These are phyloP conservation scores for Drosophila recens DNA, from an alignment of 2,888 invertebrate genomes.

Conservation along the genomic window DNA sequence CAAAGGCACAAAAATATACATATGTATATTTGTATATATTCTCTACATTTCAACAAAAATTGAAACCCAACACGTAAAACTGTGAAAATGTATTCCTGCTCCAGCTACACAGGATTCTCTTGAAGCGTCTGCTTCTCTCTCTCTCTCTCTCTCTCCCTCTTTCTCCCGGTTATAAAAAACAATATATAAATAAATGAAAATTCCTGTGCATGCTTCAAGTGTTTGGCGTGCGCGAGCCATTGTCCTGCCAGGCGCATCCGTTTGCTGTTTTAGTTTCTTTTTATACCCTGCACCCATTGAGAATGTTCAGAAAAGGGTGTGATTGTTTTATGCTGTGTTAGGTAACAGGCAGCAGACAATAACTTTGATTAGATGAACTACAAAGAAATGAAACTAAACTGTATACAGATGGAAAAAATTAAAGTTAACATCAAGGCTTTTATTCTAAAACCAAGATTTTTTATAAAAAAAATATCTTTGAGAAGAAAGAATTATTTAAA, in stretches of 20 bases:
- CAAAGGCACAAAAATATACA: slow-evolving; percentile 40
- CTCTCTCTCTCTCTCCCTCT: not conserved
- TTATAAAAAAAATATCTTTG: no score
- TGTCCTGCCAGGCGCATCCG: slow-evolving; percentile 77
- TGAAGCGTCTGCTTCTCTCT: slow-evolving; percentile 4
- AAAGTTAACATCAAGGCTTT: no score
- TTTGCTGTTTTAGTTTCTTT: slow-evolving; percentile 61
- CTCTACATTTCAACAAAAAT: slow-evolving; percentile 78
- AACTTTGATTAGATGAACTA: no score
- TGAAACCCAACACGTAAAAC: slow-evolving; percentile 74
- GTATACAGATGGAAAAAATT: no score
- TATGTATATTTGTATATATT: slow-evolving; percentile 41
- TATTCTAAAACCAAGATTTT: no score
- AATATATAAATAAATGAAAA: slow-evolving; percentile 81
- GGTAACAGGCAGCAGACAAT: no score
- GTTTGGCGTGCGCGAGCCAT: slow-evolving; percentile 80
- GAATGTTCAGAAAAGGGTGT: not conserved
- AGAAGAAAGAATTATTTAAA: no score
- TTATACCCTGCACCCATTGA: slow-evolving; percentile 6
- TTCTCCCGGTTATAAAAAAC: slow-evolving; percentile 75
- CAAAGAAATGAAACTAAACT: not conserved
- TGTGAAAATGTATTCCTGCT: slow-evolving; percentile 65
- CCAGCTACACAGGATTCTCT: slow-evolving; percentile 1
- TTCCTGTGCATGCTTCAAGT: slow-evolving; percentile 81
- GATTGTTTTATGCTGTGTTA: not conserved